Percentiles rank a stretch among this genome's conserved stretches.
These are phyloP conservation scores for Cetonia aurata DNA, from an alignment of 2,888 invertebrate genomes.

Conservation along the genomic window DNA sequence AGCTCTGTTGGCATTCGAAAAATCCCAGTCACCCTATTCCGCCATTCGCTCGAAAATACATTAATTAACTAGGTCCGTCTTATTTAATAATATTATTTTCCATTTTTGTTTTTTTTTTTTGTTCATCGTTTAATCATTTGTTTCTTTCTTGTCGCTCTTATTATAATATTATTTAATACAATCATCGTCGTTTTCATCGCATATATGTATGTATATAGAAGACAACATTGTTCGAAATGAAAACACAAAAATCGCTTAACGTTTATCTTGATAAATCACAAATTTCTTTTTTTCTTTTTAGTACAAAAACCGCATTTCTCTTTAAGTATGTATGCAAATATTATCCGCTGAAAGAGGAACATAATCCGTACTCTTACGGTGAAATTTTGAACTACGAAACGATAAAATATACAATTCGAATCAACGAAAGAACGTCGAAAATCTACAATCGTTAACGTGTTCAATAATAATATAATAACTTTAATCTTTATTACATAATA, in stretches of 20 bases:
- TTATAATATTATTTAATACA: constrained; percentile 3
- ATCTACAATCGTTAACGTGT: constrained; percentile 26
- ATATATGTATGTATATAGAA: constrained; percentile 25
- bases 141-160: neutral
- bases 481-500: constrained; percentile 21
- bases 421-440: constrained; percentile 15
- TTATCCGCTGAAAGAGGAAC: constrained; percentile 62
- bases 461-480: constrained; percentile 12
- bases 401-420: constrained; percentile 39
- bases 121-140: constrained; percentile 1
- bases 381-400: constrained; percentile 59
- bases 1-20: constrained; percentile 42
- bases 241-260: constrained; percentile 16
- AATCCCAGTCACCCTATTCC: constrained; percentile 16
- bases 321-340: constrained; percentile 9
- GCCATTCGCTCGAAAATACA: constrained; percentile 31
- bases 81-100: constrained; percentile 22
- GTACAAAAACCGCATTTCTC: constrained; percentile 12
- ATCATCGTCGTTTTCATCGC: constrained; percentile 13
- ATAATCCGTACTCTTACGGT: constrained; percentile 65
- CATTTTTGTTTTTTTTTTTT: constrained; percentile 4
- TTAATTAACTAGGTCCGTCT: constrained; percentile 36
- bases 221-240: constrained; percentile 24
- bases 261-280: constrained; percentile 7
- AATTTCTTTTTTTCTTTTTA: constrained; percentile 3